A percentile compares a stretch with the other conserved stretches of the same genome.
These are phyloP conservation scores for Clinocottus analis DNA, from an alignment of 2,113 vertebrate genomes.

Conservation along the genomic window DNA sequence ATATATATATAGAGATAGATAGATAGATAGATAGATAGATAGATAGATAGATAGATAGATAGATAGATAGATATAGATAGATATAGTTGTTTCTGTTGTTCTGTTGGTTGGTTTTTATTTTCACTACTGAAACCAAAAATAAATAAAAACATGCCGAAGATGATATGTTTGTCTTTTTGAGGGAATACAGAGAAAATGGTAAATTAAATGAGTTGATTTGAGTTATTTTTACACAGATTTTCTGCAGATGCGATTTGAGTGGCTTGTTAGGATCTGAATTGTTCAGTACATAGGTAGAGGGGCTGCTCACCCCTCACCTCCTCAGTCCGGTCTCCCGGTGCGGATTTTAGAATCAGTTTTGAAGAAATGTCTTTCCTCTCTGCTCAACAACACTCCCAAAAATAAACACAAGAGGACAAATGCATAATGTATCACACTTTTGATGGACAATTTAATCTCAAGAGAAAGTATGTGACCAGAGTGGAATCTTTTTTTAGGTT, in stretches of 20 bases:
- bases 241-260: not conserved
- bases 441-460: slow-evolving; percentile 30
- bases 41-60: no score
- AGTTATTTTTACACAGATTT: not conserved
- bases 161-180: no score
- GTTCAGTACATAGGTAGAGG: not conserved
- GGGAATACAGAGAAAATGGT: not conserved
- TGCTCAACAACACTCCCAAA: not conserved
- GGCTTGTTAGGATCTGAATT: not conserved
- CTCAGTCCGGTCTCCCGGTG: not conserved
- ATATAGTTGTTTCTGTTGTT: no score
- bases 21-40: no score
- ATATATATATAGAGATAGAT: no score
- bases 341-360: slow-evolving; percentile 1
- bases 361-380: not conserved
- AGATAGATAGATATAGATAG: no score
- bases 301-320: not conserved
- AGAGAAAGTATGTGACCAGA: slow-evolving; percentile 11
- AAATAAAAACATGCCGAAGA: no score
- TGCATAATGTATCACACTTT: slow-evolving; percentile 24
- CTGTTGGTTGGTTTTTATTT: not conserved
- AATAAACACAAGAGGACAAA: not conserved
- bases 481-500: not conserved
- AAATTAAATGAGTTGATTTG: not conserved
- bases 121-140: not conserved